These are phyloP conservation scores for Chaenocephalus aceratus DNA, from an alignment of 2,113 vertebrate species.

Conservation along the genomic window DNA sequence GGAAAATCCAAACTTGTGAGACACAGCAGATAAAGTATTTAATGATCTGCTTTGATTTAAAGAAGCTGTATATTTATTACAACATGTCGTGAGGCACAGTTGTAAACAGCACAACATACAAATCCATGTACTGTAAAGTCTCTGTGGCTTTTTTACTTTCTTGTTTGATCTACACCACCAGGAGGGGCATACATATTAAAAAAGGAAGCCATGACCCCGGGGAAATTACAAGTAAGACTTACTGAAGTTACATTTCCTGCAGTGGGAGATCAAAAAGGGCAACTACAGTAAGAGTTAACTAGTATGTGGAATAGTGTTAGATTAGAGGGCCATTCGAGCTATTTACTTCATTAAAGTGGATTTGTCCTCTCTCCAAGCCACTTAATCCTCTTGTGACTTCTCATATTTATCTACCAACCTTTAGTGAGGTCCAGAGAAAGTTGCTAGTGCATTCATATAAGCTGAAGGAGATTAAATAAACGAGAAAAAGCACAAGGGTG, in stretches of 20 bases:
- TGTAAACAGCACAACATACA: neutral
- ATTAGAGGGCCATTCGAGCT: conserved; percentile 12
- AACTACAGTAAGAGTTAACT: conserved; percentile 5
- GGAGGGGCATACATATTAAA: conserved; percentile 24
- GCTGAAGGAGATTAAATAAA: neutral
- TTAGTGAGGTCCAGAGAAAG: neutral
- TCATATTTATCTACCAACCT: conserved; percentile 1
- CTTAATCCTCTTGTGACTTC: neutral
- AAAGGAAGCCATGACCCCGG: neutral
- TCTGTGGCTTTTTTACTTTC: conserved; percentile 9
- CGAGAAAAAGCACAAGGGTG: neutral
- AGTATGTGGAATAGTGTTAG: neutral
- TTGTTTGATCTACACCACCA: conserved; percentile 11
- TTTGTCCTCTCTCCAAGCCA: neutral
- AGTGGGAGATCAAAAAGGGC: conserved; percentile 14
- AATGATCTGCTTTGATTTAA: conserved; percentile 3
- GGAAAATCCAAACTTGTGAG: neutral
- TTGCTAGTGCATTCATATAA: neutral
- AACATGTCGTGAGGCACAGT: too few relatives aligned
- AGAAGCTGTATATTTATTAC: neutral
- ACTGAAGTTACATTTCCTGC: conserved; percentile 18
- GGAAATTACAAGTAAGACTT: conserved; percentile 27
- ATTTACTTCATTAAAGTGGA: conserved; percentile 1
- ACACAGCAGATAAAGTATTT: neutral
- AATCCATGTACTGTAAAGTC: neutral